Evolutionary conservation across 2,113 vertebrate species (phyloP), one percentile per base, ranked within the genome.

Genomic region (Sturnus vulgaris): DNA sequence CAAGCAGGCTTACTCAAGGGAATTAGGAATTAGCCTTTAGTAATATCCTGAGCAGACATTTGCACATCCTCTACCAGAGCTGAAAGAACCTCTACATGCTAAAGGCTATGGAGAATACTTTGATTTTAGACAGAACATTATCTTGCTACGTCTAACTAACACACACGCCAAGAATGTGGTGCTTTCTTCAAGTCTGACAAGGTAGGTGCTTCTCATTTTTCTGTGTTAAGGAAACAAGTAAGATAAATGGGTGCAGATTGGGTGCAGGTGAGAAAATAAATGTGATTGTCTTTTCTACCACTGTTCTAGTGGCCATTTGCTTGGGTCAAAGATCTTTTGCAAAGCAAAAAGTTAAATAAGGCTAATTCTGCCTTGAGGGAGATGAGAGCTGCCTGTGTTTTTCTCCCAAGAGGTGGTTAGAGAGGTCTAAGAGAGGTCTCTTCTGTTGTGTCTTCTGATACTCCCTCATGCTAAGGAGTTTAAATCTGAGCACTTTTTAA

Each of bases 11-110:
- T 97, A 98, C 88, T 86, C 7, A 4, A 95, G 47, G 92, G 96
- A 96, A 96, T 97, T 97, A 97, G 82, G 97, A 95, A 97, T 97
- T 97, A 97, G 88, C 76, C 86, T 96, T 92, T 86, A 80, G 72
- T 97, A 97, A 97, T 96, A 96, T 92, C 55, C 83, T 50, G 53
- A 94, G 73, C 90, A 88, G 92, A 81, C 7, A 0, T 91, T 86
- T 92, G 88, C 52, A 93, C 73, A 92, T 95, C 71, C 44, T 90
- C n/a, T 81, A n/a, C 80, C 68, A 71, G 87, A 94, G 63, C 94
- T 95, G 50, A 87, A 94, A 92, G 88, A 96, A 89, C 85, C 52
- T 85, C 59, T 76, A 21, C 39, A 22, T 93, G 76, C 70, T 86
- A 49, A 88, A 75, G 64, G n/a, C 64, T 90, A 85, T 84, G 93